Base-by-base conservation (phyloP, 2,888 invertebrate species). In the Salpingus planirostris region DNA sequence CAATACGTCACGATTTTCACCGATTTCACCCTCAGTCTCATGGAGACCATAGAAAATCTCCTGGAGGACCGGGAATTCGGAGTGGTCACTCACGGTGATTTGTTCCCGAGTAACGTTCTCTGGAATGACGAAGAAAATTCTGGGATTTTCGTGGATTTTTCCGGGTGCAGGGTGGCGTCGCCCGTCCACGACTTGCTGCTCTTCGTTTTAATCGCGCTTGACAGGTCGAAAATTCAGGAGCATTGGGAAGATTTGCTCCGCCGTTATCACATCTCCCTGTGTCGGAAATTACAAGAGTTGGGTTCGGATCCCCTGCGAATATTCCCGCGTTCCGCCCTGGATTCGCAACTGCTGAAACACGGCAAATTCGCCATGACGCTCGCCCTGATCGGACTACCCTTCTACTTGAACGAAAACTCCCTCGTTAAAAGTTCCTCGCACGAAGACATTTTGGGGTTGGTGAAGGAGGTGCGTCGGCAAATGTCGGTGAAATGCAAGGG, bases 11-110 rank as follows among this genome's bases (percentile, higher is more conserved):
- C 46, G 11, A 47, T 41, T 34, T 33, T 49, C 5, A 30, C 46
- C 10, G 11, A 18, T 8, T 43, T 45, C 27, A 33, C 40, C 14
- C 24, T 45, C 12, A 33, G 36, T 18, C 5, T 18, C n/a, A n/a
- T n/a, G n/a, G n/a, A n/a, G n/a, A n/a, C n/a, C n/a, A n/a, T n/a
- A n/a, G n/a, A n/a, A n/a, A n/a, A n/a, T n/a, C n/a, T n/a, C n/a
- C n/a, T n/a, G n/a, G n/a, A n/a, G n/a, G n/a, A n/a, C n/a, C n/a
- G n/a, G 6, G 33, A 42, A 6, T 45, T 39, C 28, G 36, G 33
- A 29, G 48, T 49, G 22, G 28, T 46, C 6, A 46, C 40, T 2
- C 47, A 46, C 36, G 47, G 49, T 5, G 47, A 50, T 34, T 31
- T 49, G 15, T 44, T 46, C 39, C 33, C 40, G 7, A 40, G 31